Percentiles rank a stretch among this genome's conserved stretches.
These are phyloP conservation scores for Aphodius sticticus DNA, from an alignment of 2,888 invertebrate genomes.

Conservation along the genomic window DNA sequence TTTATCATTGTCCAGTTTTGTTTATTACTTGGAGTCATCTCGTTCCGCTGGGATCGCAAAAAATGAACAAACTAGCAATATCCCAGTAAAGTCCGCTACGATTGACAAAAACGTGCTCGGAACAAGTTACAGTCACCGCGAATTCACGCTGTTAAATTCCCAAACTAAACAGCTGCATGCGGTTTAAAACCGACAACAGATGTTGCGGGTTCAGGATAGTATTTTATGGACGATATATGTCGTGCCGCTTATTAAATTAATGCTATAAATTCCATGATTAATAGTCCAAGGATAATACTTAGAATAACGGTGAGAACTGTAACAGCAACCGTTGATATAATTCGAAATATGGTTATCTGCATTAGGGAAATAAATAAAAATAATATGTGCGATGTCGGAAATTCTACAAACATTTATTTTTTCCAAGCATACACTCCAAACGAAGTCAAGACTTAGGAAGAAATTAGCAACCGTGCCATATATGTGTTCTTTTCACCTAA, in stretches of 20 bases:
- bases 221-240: not conserved
- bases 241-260: not conserved
- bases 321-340: not conserved
- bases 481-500: no score
- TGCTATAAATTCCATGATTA: not conserved
- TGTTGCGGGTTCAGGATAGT: not conserved
- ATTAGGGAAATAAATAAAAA: not conserved
- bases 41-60: not conserved
- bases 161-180: not conserved
- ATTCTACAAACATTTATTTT: no score
- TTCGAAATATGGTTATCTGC: not conserved
- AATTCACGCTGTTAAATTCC: not conserved
- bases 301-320: not conserved
- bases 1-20: not conserved
- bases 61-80: not conserved
- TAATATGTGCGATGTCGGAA: no score
- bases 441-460: no score
- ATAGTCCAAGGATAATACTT: not conserved
- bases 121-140: not conserved
- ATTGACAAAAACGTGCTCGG: not conserved
- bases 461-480: no score
- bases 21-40: not conserved
- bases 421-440: no score
- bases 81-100: not conserved
- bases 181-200: conserved; percentile 4